Base-by-base conservation (phyloP, 2,113 vertebrate genomes). In the Shinisaurus crocodilurus region DNA sequence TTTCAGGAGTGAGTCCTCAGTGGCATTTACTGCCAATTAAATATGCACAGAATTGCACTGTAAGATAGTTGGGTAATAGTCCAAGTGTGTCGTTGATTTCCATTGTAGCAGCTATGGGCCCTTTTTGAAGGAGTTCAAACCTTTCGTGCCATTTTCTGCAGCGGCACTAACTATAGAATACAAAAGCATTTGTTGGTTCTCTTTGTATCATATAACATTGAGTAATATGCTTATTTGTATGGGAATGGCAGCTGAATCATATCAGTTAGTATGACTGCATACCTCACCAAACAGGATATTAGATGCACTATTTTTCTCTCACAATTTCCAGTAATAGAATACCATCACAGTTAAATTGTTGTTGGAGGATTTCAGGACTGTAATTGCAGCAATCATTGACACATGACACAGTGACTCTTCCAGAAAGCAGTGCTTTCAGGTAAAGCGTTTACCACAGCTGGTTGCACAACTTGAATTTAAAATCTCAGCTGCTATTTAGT, bases 381-480 rank as follows among this genome's bases (percentile, higher is more conserved):
- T 69, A 77, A 75, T 54, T 65, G 45, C 45, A 27, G 75, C 16
- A 67, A 50, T 48, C 57, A 67, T 18, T 79, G 75, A 12, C 43
- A 67, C 5, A 34, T 88, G 86, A 79, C 29, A 12, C 79, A 48
- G 9, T 13, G 43, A 88, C 60, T 57, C 50, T 77, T 87, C 50
- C n/a, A 75, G 23, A 87, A 0, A 91, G 77, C 90, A 69, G 79
- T 6, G 16, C 88, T 89, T 32, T 76, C 0, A 0, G 86, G 69
- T 72, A 91, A 89, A 54, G 34, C 1, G 83, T 82, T 37, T 82
- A 9, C 63, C 91, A 48, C 16, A 50, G 83, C 1, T 50, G 54
- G 69, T 13, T 91, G 86, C 92, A 94, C 81, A 83, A 85, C 63
- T 29, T 72, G 29, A 37, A 5, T 87, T 43, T 60, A 72, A 45